Conservation (phyloP, 2,888 invertebrate species). For the Anaspis maculata region DNA sequence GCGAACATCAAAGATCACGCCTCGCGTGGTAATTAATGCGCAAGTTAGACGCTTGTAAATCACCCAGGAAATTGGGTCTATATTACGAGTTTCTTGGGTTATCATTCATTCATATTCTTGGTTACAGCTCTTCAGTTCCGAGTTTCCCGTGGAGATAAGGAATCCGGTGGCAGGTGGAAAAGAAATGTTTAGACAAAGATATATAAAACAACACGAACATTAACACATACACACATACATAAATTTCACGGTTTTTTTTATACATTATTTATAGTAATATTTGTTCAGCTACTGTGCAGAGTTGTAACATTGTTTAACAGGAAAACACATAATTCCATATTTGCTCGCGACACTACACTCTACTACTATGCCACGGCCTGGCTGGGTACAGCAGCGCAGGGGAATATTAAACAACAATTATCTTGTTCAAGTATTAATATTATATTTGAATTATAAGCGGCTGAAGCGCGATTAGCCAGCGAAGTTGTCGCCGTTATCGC, state of each 20-base stretch:
- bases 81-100: no score
- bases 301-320: slow-evolving; percentile 23
- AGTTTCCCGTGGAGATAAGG: no score
- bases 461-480: slow-evolving; percentile 24
- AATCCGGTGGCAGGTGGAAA: slow-evolving; percentile 9
- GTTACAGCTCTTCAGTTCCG: no score
- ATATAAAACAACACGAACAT: slow-evolving; percentile 17
- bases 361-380: neutral
- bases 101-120: no score
- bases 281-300: slow-evolving; percentile 18
- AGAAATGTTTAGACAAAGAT: slow-evolving; percentile 13
- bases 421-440: slow-evolving; percentile 33
- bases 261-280: no score
- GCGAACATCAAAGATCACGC: no score
- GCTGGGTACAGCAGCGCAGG: no score
- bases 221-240: slow-evolving; percentile 18
- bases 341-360: slow-evolving; percentile 19
- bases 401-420: slow-evolving; percentile 23
- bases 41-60: no score
- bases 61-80: no score
- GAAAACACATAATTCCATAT: slow-evolving; percentile 26
- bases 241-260: no score
- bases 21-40: no score
- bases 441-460: slow-evolving; percentile 31
- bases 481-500: slow-evolving; percentile 4